phyloP scores from a whole-genome alignment of 2,113 vertebrate species.

The Mesembrinibis cayennensis region DNA sequence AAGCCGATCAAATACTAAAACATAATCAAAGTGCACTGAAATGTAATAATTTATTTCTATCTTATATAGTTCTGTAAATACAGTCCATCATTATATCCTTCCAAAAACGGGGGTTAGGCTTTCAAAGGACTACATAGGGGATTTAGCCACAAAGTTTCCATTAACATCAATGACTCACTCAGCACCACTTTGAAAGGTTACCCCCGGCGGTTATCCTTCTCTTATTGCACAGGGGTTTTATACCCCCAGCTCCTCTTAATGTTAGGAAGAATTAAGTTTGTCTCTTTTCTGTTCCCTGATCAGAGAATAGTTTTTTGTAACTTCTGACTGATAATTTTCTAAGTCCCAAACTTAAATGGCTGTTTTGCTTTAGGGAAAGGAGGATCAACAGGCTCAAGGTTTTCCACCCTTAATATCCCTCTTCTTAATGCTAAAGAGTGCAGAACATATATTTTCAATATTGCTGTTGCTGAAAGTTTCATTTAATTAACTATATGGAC shows the following conservation, averaged over 20 bases:
- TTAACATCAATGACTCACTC: conserved; percentile 10
- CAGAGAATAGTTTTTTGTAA: conserved; percentile 15
- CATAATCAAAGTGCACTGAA: background rate
- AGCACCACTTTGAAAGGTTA: conserved; percentile 23
- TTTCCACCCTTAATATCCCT: conserved; percentile 31
- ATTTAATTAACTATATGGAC: conserved; percentile 12
- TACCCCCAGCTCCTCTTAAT: background rate
- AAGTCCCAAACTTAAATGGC: conserved; percentile 50
- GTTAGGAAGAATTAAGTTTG: conserved; percentile 30
- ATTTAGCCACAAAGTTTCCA: conserved; percentile 26
- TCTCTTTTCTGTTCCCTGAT: conserved; percentile 42
- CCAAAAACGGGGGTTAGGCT: background rate
- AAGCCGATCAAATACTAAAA: background rate
- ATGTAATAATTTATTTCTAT: background rate
- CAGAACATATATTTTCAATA: background rate
- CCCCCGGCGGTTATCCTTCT: background rate
- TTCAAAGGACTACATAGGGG: background rate
- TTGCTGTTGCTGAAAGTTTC: background rate
- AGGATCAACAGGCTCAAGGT: conserved; percentile 63
- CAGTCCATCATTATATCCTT: background rate
- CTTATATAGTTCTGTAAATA: background rate
- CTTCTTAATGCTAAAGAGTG: background rate
- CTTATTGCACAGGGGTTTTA: background rate
- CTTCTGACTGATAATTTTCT: conserved; percentile 46
- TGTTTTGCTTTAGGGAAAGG: conserved; percentile 68